phyloP scores from a whole-genome alignment of 2,113 vertebrate species.

The Solea solea region DNA sequence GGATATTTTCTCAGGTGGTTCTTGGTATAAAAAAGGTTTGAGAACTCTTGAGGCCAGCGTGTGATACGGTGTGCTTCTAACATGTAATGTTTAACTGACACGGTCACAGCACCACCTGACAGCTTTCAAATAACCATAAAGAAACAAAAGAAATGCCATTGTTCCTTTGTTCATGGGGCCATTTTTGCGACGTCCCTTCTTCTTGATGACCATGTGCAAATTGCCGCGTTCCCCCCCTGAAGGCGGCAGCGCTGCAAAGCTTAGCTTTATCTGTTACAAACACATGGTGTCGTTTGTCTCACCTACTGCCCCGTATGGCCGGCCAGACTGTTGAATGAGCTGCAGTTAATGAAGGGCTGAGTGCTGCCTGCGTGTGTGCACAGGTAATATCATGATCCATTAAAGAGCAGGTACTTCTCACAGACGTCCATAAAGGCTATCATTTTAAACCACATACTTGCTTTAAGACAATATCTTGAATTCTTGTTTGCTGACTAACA shows the following conservation, averaged over 20 bases:
- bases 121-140: conserved; percentile 22
- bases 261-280: conserved; percentile 62
- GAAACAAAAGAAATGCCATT: conserved; percentile 29
- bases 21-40: neutral
- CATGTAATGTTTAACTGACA: conserved; percentile 1
- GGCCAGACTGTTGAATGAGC: conserved; percentile 28
- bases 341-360: conserved; percentile 29
- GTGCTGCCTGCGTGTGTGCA: neutral
- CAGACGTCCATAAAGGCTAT: neutral
- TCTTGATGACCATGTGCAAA: conserved; percentile 36
- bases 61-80: neutral
- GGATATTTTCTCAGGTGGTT: too few relatives aligned
- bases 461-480: neutral
- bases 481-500: too few relatives aligned
- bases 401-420: conserved; percentile 15
- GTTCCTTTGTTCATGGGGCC: conserved; percentile 33
- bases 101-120: neutral
- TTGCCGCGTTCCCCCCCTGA: conserved; percentile 32
- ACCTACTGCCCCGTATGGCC: conserved; percentile 28
- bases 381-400: conserved; percentile 36
- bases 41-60: neutral
- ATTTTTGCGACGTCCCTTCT: conserved; percentile 10
- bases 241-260: conserved; percentile 44
- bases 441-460: neutral
- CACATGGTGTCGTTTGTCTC: conserved; percentile 49